Evolutionary conservation across 2,888 invertebrate species (phyloP), one percentile per base, ranked within the genome.

Genomic region (Asteroscopus sphinx): DNA sequence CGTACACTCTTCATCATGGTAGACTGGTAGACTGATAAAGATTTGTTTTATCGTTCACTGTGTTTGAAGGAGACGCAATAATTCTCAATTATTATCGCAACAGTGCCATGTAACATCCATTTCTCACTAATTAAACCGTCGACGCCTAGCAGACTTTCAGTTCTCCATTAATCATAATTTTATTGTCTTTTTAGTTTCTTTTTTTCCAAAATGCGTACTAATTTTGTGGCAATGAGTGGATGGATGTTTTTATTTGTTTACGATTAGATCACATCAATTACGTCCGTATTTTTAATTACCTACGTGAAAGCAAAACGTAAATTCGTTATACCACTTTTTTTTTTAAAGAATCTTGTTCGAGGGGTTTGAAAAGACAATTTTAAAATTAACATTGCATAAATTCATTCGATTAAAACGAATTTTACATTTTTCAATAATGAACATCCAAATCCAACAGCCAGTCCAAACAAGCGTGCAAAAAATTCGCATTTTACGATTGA

Each of bases 401-500:
- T 32, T 54, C 16, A 11, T 53, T 52, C 16, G 11, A 39, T 21
- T 39, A 9, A 44, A 53, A 59, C 39, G 5, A 62, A 55, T 67
- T 59, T 56, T 46, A 7, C 16, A 37, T 39, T 55, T 59, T 51
- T 51, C 44, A 33, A 48, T 45, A n/a, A 37, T 33, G 37, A 55
- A 45, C 37, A 58, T 59, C 47, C 46, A n/a, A n/a, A n/a, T n/a
- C n/a, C n/a, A 55, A 45, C 37, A 58, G 57, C 47, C 46, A 61
- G 59, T 67, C 61, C 42, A 68, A 76, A 74, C 64, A 71, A 73
- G 57, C 39, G 51, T 55, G 65, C 67, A 77, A 74, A 80, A 82
- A 85, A 84, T 67, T 78, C 69, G 28, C 68, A 72, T 77, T 83
- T 81, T 77, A 77, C 68, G 77, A 79, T 72, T 76, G 74, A 73